Base-by-base conservation (phyloP, 2,113 vertebrate genomes). In the Bos indicus region DNA sequence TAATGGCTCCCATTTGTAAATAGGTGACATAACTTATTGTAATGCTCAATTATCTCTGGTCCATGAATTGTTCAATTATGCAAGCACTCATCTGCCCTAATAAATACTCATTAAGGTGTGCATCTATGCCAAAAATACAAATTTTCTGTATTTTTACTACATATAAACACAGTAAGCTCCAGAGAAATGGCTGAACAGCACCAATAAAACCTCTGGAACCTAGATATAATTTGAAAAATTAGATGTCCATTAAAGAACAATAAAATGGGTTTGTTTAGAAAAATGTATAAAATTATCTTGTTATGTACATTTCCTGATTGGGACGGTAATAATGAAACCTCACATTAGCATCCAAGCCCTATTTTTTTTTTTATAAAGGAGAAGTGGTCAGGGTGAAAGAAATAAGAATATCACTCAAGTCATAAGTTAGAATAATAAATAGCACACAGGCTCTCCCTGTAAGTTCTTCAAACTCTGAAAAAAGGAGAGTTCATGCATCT, bases 401-500 rank as follows among this genome's bases (percentile, higher is more conserved):
- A 97, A 95, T 94, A 88, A 30, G 71, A 96, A 33, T 93, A 82
- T 92, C 85, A 97, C 56, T 97, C 96, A 98, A 98, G 97, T 96
- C 98, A 92, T 89, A 77, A 97, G 97, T 98, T 98, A 98, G 91
- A 98, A 97, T 97, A 98, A 94, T 98, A 98, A 98, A 95, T 87
- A 97, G 90, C 74, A 98, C 94, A 78, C 67, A 80, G 15, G 17
- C 98, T 74, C 6, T 13, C 94, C 96, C 93, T 98, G 5, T 81
- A 96, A 89, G 2, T 91, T 97, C 89, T 96, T 97, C 96, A 97
- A 96, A 97, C 93, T 98, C 57, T 59, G 43, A 80, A 74, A 98
- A 94, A 98, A 96, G 93, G 97, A 98, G 97, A 98, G 97, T 98
- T 98, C 97, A 98, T 97, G 93, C 80, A 98, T 99, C 96, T 99